A percentile compares a stretch with the other conserved stretches of the same genome.
These are phyloP conservation scores for Grantiella picta DNA, from an alignment of 2,113 vertebrate genomes.

Conservation along the genomic window DNA sequence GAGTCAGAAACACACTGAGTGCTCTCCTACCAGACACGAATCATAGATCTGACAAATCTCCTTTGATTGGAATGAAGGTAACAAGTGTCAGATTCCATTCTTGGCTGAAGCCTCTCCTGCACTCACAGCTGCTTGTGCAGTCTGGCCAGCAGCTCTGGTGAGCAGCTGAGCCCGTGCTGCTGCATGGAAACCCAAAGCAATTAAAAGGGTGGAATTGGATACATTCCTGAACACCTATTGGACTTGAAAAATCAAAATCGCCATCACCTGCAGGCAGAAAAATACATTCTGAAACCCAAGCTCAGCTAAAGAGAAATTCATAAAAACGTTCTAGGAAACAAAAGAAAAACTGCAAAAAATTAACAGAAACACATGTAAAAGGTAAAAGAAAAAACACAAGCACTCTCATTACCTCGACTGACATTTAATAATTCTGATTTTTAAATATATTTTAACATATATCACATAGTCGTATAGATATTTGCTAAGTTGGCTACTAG, in stretches of 20 bases:
- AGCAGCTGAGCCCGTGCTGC: not conserved
- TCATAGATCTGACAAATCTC: not conserved
- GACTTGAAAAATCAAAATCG: not conserved
- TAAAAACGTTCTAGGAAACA: not conserved
- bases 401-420: not conserved
- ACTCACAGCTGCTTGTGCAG: accelerated
- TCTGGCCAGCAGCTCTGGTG: not conserved
- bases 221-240: not conserved
- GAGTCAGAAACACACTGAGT: not conserved
- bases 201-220: not conserved
- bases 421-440: not conserved
- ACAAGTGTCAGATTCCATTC: too few relatives aligned
- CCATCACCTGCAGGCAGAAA: not conserved
- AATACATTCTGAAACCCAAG: not conserved
- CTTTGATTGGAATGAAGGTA: not conserved
- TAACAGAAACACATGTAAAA: not conserved
- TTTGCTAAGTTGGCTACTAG: not conserved
- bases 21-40: not conserved
- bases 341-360: not conserved
- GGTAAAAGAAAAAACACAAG: not conserved
- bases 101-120: not conserved
- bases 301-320: not conserved
- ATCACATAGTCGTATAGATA: not conserved
- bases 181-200: not conserved
- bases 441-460: not conserved